These are phyloP conservation scores for Corbicula japonica DNA, from an alignment of 2,888 invertebrate genomes.

Conservation along the genomic window DNA sequence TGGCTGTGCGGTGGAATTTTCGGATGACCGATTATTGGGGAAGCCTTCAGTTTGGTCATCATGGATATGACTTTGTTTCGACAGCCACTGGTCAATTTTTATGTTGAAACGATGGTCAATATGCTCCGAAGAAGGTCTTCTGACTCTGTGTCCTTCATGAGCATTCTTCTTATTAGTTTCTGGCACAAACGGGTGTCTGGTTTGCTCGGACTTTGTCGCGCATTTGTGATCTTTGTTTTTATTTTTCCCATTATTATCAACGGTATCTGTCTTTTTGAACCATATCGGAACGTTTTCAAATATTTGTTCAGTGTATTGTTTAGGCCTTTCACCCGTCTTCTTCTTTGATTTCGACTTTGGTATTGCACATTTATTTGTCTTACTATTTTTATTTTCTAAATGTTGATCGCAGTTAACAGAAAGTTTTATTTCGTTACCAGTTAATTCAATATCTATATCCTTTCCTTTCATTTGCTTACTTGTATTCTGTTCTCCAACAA, in stretches of 20 bases:
- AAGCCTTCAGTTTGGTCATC: neutral
- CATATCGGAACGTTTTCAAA: constrained; percentile 54
- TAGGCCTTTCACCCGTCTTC: constrained; percentile 19
- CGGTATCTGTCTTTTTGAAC: constrained; percentile 33
- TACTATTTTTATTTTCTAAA: neutral
- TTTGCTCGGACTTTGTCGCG: too few relatives aligned
- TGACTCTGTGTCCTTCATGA: too few relatives aligned
- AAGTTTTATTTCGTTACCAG: constrained; percentile 46
- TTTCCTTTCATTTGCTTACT: constrained; percentile 50
- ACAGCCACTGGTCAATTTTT: too few relatives aligned
- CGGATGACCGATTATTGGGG: neutral
- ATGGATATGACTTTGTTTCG: neutral
- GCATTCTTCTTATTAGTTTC: too few relatives aligned
- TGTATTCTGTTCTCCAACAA: constrained; percentile 2
- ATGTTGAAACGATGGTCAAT: neutral
- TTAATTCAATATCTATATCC: constrained; percentile 53
- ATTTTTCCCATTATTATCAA: neutral
- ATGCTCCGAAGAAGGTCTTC: neutral
- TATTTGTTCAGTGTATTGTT: constrained; percentile 45
- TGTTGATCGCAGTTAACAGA: constrained; percentile 28
- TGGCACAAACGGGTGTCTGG: too few relatives aligned
- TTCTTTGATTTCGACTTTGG: constrained; percentile 32
- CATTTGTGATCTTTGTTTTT: too few relatives aligned
- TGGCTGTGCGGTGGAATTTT: neutral
- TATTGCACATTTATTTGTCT: constrained; percentile 4